Percentiles rank a stretch among this genome's conserved stretches.
phyloP scores from a whole-genome alignment of 37 sponge, comb jelly and placozoan species.

The Chondrosia reniformis region DNA sequence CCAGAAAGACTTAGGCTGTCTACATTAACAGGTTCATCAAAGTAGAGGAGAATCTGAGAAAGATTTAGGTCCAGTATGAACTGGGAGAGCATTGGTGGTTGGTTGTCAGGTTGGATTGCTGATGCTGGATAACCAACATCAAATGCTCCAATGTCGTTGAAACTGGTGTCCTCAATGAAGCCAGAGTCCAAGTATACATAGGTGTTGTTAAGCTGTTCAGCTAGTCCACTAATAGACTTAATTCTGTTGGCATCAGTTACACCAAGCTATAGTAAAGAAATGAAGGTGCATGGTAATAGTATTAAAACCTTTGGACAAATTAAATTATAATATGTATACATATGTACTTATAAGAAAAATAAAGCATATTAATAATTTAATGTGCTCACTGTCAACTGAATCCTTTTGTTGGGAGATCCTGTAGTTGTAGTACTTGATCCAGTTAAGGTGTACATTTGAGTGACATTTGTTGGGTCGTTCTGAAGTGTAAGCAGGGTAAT shows the following conservation, averaged over 20 bases:
- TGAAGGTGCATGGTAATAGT: neutral
- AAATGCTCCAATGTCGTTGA: neutral
- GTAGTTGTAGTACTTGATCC: slow-evolving; percentile 19
- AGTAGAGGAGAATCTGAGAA: slow-evolving; percentile 24
- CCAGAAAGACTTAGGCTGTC: slow-evolving; percentile 22
- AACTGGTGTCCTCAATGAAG: slow-evolving; percentile 31
- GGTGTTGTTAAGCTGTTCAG: slow-evolving; percentile 33
- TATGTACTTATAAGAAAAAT: neutral
- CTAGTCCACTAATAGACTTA: slow-evolving; percentile 17
- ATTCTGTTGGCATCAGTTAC: slow-evolving; percentile 26
- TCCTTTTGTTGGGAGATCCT: too few relatives aligned
- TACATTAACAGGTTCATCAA: slow-evolving; percentile 51
- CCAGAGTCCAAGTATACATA: slow-evolving; percentile 21
- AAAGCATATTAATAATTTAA: neutral
- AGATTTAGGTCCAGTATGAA: slow-evolving; percentile 43
- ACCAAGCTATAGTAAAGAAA: slow-evolving; percentile 5
- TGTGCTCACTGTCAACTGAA: too few relatives aligned
- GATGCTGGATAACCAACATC: slow-evolving; percentile 17
- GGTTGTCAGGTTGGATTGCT: slow-evolving; percentile 20
- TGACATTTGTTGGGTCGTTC: slow-evolving; percentile 21
- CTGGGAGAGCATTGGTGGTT: slow-evolving; percentile 23
- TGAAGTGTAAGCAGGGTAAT: slow-evolving; percentile 57
- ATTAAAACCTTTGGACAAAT: neutral
- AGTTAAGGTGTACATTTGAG: slow-evolving; percentile 53
- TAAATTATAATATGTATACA: neutral